These are phyloP conservation scores for Scomberomorus guttatus DNA, from an alignment of 2,797 vertebrate species.

Conservation along the genomic window DNA sequence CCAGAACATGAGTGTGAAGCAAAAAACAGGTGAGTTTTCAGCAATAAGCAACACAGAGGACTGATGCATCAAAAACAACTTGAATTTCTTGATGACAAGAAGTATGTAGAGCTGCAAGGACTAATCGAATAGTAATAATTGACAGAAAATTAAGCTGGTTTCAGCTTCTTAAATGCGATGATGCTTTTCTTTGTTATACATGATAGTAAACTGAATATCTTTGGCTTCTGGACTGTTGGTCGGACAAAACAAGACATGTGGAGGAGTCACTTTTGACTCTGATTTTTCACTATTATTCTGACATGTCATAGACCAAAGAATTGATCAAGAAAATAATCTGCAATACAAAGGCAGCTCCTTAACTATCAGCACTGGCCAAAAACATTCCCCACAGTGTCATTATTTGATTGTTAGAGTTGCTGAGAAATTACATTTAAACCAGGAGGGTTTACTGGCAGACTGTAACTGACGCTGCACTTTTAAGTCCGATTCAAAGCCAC, in stretches of 20 bases:
- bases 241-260: too few relatives aligned
- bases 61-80: background rate
- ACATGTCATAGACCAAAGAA: too few relatives aligned
- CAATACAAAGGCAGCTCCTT: background rate
- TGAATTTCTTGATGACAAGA: background rate
- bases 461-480: background rate
- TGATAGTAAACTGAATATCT: background rate
- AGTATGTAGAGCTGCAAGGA: background rate
- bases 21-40: background rate
- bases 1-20: background rate
- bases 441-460: background rate
- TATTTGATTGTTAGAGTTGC: constrained; percentile 1
- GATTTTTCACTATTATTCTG: too few relatives aligned
- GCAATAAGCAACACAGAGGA: background rate
- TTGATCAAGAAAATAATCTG: too few relatives aligned
- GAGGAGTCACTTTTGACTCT: too few relatives aligned
- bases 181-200: too few relatives aligned
- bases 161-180: too few relatives aligned
- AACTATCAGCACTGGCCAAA: background rate
- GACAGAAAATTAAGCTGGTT: background rate
- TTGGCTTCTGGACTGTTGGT: background rate
- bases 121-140: background rate
- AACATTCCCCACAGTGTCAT: too few relatives aligned
- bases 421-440: constrained; percentile 1
- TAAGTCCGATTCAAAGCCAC: background rate